Percentiles rank a stretch among this genome's conserved stretches.
Evolutionary conservation across 2,888 invertebrate species (phyloP).

Genomic region (Liopterus haemorrhoidalis): DNA sequence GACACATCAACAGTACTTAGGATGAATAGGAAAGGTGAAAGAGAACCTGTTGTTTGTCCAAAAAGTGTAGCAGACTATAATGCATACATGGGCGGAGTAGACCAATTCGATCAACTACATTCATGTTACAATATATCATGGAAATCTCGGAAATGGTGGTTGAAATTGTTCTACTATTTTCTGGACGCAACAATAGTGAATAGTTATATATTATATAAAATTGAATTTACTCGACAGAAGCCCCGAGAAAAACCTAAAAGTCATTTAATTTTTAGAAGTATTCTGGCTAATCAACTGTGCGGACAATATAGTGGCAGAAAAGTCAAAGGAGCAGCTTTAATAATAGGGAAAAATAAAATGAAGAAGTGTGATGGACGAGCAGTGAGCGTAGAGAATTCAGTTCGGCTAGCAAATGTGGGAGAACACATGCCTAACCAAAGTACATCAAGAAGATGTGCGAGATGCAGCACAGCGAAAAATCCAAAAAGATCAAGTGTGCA

Average conservation of each 20-base stretch:
- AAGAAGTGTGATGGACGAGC: slow-evolving; percentile 17
- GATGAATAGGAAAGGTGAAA: slow-evolving; percentile 32
- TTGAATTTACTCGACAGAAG: too few species aligned
- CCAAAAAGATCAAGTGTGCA: slow-evolving; percentile 20
- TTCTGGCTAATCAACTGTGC: too few species aligned
- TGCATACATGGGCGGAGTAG: slow-evolving; percentile 36
- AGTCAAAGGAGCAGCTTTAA: slow-evolving; percentile 26
- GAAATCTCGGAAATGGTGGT: slow-evolving; percentile 36
- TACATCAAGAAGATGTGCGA: slow-evolving; percentile 23
- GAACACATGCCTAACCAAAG: slow-evolving; percentile 21
- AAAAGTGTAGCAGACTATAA: slow-evolving; percentile 34
- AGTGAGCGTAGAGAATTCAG: too few species aligned
- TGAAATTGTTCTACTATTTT: slow-evolving; percentile 35
- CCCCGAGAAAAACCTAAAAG: too few species aligned
- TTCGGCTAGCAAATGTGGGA: slow-evolving; percentile 20
- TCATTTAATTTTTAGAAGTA: too few species aligned
- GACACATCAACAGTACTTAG: slow-evolving; percentile 26
- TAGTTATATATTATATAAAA: too few species aligned
- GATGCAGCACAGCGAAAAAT: slow-evolving; percentile 25
- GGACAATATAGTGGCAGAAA: too few species aligned
- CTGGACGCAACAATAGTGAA: slow-evolving; percentile 35
- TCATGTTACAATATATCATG: slow-evolving; percentile 32
- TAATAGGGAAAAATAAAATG: slow-evolving; percentile 14
- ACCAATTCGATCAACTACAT: slow-evolving; percentile 35
- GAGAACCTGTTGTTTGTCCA: slow-evolving; percentile 32